Conservation (phyloP, 2,113 vertebrate species). For the Epinephelus lanceolatus region DNA sequence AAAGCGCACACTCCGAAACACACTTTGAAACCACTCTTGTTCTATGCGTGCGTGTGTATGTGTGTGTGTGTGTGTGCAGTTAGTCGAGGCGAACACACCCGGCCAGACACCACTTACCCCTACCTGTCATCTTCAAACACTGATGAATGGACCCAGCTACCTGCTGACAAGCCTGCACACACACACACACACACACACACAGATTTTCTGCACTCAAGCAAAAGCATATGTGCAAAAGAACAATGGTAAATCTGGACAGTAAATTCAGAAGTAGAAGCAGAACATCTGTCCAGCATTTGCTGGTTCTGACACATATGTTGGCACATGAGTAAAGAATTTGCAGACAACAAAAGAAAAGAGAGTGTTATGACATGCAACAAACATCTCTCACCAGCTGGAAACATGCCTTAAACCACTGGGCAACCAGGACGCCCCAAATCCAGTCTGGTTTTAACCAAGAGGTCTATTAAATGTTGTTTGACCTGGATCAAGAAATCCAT, state of each 20-base stretch:
- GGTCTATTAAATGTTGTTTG: too few relatives aligned
- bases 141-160: conserved; percentile 51
- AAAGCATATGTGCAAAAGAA: not conserved
- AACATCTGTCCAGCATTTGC: too few relatives aligned
- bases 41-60: not conserved
- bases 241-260: not conserved
- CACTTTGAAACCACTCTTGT: not conserved
- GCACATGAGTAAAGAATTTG: too few relatives aligned
- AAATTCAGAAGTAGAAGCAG: not conserved
- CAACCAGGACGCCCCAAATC: too few relatives aligned
- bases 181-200: conserved; percentile 5
- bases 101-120: conserved; percentile 54
- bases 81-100: conserved; percentile 29
- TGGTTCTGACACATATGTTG: too few relatives aligned
- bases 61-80: not conserved
- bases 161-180: conserved; percentile 17
- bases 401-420: too few relatives aligned
- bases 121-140: conserved; percentile 50
- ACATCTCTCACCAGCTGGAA: too few relatives aligned
- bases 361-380: too few relatives aligned
- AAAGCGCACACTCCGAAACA: not conserved
- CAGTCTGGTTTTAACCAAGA: too few relatives aligned
- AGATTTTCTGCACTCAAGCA: not conserved
- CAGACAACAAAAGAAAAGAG: too few relatives aligned
- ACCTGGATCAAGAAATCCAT: too few relatives aligned